Evolutionary conservation across 2,888 invertebrate species (phyloP).

Genomic region (Melanotus villosus): DNA sequence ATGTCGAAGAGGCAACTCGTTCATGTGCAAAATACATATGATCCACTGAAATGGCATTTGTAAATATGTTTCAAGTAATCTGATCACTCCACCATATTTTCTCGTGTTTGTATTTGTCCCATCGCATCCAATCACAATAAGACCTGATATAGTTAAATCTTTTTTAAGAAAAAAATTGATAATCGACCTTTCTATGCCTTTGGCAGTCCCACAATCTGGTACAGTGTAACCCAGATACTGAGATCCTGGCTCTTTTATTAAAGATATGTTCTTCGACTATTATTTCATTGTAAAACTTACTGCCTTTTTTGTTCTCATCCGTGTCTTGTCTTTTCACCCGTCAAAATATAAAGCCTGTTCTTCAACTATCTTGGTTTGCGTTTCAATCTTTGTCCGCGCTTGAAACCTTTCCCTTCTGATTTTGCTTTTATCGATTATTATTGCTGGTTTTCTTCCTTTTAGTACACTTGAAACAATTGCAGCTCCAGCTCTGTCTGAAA

Average conservation of each 20-base stretch:
- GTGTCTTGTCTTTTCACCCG: no score
- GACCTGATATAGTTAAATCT: neutral
- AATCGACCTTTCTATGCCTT: conserved; percentile 1
- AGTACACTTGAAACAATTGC: no score
- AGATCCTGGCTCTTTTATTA: no score
- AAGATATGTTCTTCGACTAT: no score
- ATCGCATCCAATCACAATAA: neutral
- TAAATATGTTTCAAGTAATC: conserved; percentile 9
- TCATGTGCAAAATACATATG: neutral
- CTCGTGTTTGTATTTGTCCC: conserved; percentile 3
- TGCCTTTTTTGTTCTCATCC: no score
- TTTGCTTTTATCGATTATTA: no score
- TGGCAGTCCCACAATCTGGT: no score
- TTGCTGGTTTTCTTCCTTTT: neutral
- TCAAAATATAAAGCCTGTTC: neutral
- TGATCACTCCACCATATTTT: conserved; percentile 1
- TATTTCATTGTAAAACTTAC: no score
- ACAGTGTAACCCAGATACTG: no score
- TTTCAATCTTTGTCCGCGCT: no score
- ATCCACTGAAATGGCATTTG: neutral
- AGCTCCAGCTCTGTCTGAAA: no score
- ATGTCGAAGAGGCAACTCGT: conserved; percentile 44
- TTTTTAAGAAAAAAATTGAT: neutral
- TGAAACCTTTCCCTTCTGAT: no score
- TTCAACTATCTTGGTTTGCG: neutral